phyloP scores from a whole-genome alignment of 2,113 vertebrate species.

The Entelurus aequoreus region DNA sequence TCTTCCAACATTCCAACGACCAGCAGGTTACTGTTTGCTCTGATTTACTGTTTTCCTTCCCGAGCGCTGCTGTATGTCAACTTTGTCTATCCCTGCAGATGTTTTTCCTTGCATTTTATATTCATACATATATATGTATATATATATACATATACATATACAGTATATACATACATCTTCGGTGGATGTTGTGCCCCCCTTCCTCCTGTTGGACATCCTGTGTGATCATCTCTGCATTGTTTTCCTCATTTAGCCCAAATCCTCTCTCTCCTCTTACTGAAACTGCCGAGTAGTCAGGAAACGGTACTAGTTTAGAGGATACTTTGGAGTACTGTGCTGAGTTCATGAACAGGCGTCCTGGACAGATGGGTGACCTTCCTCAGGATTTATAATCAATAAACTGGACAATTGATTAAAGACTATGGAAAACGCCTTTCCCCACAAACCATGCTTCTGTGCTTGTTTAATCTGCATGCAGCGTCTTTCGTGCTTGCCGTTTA shows the following conservation, averaged over 20 bases:
- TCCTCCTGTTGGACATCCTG: slow-evolving; percentile 32
- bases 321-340: slow-evolving; percentile 6
- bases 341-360: slow-evolving; percentile 2
- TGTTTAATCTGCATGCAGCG: slow-evolving; percentile 13
- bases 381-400: slow-evolving; percentile 24
- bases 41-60: neutral
- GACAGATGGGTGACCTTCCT: slow-evolving; percentile 6
- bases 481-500: slow-evolving; percentile 16
- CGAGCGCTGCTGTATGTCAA: neutral
- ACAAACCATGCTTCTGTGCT: slow-evolving; percentile 13
- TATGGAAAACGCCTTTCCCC: slow-evolving; percentile 7
- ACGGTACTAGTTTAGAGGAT: neutral
- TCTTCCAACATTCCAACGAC: slow-evolving; percentile 53
- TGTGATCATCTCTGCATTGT: slow-evolving; percentile 55
- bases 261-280: slow-evolving; percentile 48
- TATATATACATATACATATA: too few species aligned
- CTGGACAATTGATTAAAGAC: slow-evolving; percentile 28
- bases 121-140: slow-evolving; percentile 1
- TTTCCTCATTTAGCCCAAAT: slow-evolving; percentile 44
- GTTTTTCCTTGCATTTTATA: too few species aligned
- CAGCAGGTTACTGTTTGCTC: slow-evolving; percentile 38
- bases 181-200: slow-evolving; percentile 48
- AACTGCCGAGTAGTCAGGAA: neutral
- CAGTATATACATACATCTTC: slow-evolving; percentile 40
- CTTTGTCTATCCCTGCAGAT: too few species aligned